Percentiles rank a stretch among this genome's conserved stretches.
Evolutionary conservation across 1,140 invertebrate species (phyloP).

Genomic region (Calosoma granatense): DNA sequence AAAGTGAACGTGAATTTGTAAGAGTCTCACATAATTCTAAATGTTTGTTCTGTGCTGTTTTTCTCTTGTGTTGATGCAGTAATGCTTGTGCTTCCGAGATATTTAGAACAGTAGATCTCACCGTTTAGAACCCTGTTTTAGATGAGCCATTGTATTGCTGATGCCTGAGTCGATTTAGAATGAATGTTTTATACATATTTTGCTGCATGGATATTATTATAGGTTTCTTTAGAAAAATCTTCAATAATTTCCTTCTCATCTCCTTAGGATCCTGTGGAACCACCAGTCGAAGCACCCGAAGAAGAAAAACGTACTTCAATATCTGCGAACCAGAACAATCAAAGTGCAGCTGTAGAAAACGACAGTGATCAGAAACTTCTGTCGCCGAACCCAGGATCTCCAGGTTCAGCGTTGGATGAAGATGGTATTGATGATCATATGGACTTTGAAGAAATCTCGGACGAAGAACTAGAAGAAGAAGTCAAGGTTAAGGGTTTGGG

Average conservation of each 20-base stretch:
- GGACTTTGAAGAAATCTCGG: slow-evolving; percentile 83
- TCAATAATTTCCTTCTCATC: too few species aligned
- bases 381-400: slow-evolving; percentile 19
- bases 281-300: slow-evolving; percentile 12
- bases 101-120: too few species aligned
- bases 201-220: neutral
- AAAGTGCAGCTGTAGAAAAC: slow-evolving; percentile 20
- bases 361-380: slow-evolving; percentile 20
- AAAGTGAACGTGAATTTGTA: slow-evolving; percentile 20
- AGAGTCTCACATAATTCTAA: too few species aligned
- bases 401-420: slow-evolving; percentile 30
- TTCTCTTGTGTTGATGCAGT: neutral
- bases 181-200: too few species aligned
- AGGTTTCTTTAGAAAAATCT: slow-evolving; percentile 10
- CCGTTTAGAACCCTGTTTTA: too few species aligned
- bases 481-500: slow-evolving; percentile 58
- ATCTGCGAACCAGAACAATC: too few species aligned
- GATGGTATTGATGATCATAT: slow-evolving; percentile 43
- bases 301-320: slow-evolving; percentile 17
- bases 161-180: too few species aligned
- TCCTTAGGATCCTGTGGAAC: slow-evolving; percentile 6
- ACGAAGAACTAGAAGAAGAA: slow-evolving; percentile 77
- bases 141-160: too few species aligned
- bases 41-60: too few species aligned
- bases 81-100: slow-evolving; percentile 4